Percentiles rank a stretch among this genome's conserved stretches.
phyloP scores from a whole-genome alignment of 2,797 vertebrate species.

The Acrocephalus scirpaceus region DNA sequence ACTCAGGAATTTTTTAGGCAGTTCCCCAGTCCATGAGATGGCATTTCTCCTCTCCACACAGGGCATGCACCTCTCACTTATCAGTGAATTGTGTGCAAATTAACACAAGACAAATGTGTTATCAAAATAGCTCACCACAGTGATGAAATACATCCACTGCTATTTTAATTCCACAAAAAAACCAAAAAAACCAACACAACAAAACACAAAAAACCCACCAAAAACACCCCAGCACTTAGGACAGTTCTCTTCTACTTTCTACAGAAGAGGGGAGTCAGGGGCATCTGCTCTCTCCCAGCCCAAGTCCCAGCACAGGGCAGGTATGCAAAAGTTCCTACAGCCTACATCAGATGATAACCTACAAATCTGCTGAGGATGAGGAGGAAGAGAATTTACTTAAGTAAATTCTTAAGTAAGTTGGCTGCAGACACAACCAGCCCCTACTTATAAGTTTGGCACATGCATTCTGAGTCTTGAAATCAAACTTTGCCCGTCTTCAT shows the following conservation, averaged over 20 bases:
- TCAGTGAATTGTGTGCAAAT: accelerated
- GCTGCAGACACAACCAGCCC: background rate
- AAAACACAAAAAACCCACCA: background rate
- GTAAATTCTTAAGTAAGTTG: too few relatives aligned
- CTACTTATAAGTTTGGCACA: background rate
- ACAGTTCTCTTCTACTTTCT: background rate
- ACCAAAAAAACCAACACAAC: background rate
- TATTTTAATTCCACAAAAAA: too few relatives aligned
- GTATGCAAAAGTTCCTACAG: background rate
- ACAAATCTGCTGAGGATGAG: background rate
- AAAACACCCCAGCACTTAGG: background rate
- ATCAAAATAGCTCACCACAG: background rate
- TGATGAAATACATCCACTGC: background rate
- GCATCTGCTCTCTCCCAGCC: background rate
- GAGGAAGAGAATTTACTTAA: background rate
- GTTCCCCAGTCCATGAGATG: background rate
- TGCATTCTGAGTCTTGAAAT: background rate
- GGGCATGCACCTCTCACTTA: background rate
- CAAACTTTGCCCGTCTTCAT: background rate
- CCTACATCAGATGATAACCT: background rate
- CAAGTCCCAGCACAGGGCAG: background rate
- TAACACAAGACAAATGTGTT: background rate
- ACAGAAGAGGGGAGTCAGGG: background rate
- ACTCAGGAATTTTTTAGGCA: background rate
- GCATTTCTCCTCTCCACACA: background rate